Conservation (phyloP, 2,888 invertebrate genomes). For the Nipponacmea schrenckii region DNA sequence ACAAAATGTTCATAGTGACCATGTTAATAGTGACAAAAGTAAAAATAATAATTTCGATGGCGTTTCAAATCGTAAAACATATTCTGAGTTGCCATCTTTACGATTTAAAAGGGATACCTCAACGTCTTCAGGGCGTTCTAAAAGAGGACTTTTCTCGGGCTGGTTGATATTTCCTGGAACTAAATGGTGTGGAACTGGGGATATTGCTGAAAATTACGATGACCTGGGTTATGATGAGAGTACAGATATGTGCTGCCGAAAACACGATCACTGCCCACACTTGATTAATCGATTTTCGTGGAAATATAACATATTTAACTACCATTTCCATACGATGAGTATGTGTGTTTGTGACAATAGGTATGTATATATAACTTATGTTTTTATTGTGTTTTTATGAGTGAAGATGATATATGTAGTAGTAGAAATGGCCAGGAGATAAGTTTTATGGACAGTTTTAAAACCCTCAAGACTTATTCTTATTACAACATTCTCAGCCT, state of each 20-base stretch:
- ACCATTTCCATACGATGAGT: slow-evolving; percentile 39
- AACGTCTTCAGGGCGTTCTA: slow-evolving; percentile 16
- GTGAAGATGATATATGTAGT: not conserved
- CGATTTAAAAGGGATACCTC: not conserved
- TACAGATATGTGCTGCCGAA: slow-evolving; percentile 47
- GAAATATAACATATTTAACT: slow-evolving; percentile 43
- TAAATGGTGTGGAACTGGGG: slow-evolving; percentile 49
- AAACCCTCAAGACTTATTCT: too few species aligned
- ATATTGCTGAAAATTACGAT: slow-evolving; percentile 37
- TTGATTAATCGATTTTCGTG: slow-evolving; percentile 37
- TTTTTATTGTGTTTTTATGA: not conserved
- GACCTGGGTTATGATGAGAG: slow-evolving; percentile 41
- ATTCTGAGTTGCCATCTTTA: not conserved
- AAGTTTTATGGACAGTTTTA: too few species aligned
- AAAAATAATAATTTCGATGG: too few species aligned
- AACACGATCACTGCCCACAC: slow-evolving; percentile 44
- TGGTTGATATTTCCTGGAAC: slow-evolving; percentile 46
- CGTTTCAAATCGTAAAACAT: not conserved
- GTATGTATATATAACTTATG: slow-evolving; percentile 31
- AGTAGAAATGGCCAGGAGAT: not conserved
- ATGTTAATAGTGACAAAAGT: too few species aligned
- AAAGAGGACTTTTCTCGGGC: slow-evolving; percentile 31
- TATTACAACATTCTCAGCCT: too few species aligned
- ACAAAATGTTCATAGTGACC: not conserved
- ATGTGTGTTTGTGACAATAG: slow-evolving; percentile 44